phyloP scores from a whole-genome alignment of 92 coral and sea anemone genomes.

The Ricordea florida region DNA sequence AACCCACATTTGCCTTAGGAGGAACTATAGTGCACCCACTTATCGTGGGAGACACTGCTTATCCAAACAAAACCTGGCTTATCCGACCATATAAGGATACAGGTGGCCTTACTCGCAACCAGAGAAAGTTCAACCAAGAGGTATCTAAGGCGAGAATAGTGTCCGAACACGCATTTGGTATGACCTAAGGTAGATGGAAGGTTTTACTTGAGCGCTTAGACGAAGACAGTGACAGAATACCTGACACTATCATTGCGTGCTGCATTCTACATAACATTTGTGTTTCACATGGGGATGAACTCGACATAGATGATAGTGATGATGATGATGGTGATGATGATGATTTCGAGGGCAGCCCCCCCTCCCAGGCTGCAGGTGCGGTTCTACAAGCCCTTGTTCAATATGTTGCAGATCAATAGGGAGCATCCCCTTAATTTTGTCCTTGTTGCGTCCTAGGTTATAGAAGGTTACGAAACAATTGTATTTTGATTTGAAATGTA shows the following conservation, averaged over 20 bases:
- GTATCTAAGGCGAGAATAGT: conserved; percentile 49
- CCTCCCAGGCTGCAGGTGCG: conserved; percentile 34
- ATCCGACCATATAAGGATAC: conserved; percentile 44
- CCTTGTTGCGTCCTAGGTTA: conserved; percentile 11
- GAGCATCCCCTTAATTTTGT: conserved; percentile 26
- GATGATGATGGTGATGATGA: conserved; percentile 16
- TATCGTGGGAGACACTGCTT: too few relatives aligned
- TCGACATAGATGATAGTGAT: conserved; percentile 28
- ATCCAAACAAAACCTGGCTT: conserved; percentile 47
- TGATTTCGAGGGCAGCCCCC: conserved; percentile 13
- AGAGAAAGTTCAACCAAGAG: conserved; percentile 45
- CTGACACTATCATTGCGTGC: conserved; percentile 67
- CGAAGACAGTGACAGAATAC: conserved; percentile 37
- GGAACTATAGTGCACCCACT: too few relatives aligned
- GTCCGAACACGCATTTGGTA: conserved; percentile 29
- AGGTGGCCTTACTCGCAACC: conserved; percentile 39
- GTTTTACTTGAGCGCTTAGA: too few relatives aligned
- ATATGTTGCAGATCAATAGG: conserved; percentile 42
- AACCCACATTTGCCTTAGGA: too few relatives aligned
- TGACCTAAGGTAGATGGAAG: conserved; percentile 41
- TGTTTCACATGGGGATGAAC: conserved; percentile 36
- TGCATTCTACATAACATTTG: conserved; percentile 72
- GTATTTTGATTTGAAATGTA: conserved; percentile 16
- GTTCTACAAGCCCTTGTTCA: conserved; percentile 42
- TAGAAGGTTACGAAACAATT: conserved; percentile 11